A percentile compares a stretch with the other conserved stretches of the same genome.
Conservation (phyloP, 2,797 vertebrate genomes). For the Coilia nasus region DNA sequence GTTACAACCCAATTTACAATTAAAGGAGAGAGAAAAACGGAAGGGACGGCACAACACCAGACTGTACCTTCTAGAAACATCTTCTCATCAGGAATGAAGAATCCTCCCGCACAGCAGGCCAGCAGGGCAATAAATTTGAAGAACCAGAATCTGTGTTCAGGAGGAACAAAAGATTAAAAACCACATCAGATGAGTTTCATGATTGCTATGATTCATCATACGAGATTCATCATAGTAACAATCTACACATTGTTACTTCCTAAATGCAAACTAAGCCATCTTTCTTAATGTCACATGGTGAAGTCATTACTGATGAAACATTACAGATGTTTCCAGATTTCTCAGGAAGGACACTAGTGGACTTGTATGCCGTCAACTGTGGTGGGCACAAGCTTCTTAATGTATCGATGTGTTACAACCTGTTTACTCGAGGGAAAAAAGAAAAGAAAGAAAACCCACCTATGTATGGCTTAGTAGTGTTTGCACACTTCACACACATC, state of each 20-base stretch:
- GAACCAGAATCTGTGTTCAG: slow-evolving; percentile 89
- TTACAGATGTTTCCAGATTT: background rate
- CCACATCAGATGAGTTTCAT: background rate
- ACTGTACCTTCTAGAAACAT: slow-evolving; percentile 88
- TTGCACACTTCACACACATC: slow-evolving; percentile 55
- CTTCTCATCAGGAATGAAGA: slow-evolving; percentile 90
- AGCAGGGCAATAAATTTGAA: slow-evolving; percentile 87
- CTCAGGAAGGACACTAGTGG: background rate
- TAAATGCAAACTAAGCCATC: background rate
- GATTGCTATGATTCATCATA: background rate
- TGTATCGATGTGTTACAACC: background rate
- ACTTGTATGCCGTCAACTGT: background rate
- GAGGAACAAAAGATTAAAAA: background rate
- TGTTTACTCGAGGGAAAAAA: too few species aligned
- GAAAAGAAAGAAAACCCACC: background rate
- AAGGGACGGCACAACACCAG: background rate
- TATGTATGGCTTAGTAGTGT: slow-evolving; percentile 28
- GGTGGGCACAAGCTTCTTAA: background rate
- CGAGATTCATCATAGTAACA: too few species aligned
- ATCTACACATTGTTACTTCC: background rate
- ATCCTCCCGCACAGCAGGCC: slow-evolving; percentile 90
- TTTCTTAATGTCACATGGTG: background rate
- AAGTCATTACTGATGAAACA: background rate
- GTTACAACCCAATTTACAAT: background rate
- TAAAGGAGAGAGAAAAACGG: background rate